Evolutionary conservation across 2,797 vertebrate species (phyloP).

Genomic region (Phataginus tricuspis): DNA sequence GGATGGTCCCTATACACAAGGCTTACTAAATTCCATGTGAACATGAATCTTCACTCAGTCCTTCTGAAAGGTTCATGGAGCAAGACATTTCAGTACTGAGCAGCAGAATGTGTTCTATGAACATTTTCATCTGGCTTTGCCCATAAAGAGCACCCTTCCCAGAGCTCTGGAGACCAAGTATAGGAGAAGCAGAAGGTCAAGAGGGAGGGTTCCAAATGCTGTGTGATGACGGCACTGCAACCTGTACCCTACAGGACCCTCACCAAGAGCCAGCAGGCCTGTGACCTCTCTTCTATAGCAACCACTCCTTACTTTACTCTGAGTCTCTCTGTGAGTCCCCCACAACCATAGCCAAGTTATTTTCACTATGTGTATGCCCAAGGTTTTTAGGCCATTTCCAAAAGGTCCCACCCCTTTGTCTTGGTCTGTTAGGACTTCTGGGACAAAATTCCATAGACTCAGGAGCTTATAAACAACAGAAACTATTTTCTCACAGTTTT

Average conservation of each 20-base stretch:
- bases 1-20: background rate
- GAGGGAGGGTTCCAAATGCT: background rate
- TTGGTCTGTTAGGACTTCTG: background rate
- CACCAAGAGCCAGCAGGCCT: background rate
- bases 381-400: background rate
- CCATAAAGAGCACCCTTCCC: background rate
- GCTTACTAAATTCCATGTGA: background rate
- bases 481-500: background rate
- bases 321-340: background rate
- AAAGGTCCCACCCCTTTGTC: background rate
- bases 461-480: background rate
- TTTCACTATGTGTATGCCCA: too few species aligned
- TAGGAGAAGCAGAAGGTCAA: background rate
- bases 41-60: background rate
- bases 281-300: background rate
- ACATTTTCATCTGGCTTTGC: background rate
- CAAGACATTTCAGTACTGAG: background rate
- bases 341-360: background rate
- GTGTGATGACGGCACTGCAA: background rate
- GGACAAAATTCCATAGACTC: background rate
- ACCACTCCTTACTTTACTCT: background rate
- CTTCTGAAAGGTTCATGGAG: background rate
- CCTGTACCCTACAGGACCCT: background rate
- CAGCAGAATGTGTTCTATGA: background rate
- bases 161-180: background rate